Conservation (phyloP, 2,888 invertebrate species). For the Seira sanloemensis region DNA sequence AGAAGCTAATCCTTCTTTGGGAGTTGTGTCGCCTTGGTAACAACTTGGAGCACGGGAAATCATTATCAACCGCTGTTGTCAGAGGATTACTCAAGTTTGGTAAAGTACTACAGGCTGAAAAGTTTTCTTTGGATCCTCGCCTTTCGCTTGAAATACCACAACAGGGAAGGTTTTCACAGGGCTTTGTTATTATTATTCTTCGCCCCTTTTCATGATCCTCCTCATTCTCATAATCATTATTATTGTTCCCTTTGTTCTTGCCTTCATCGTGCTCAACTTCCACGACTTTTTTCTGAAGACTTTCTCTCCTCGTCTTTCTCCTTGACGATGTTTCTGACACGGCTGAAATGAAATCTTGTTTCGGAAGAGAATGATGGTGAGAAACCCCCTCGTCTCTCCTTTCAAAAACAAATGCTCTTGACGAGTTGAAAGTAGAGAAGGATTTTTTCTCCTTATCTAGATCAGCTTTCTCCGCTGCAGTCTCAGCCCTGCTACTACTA, state of each 20-base stretch:
- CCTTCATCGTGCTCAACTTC: background rate
- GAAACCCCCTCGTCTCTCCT: background rate
- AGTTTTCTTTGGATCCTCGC: background rate
- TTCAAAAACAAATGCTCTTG: constrained; percentile 8
- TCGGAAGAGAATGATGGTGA: constrained; percentile 7
- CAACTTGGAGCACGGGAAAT: background rate
- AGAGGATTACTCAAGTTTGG: background rate
- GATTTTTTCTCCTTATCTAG: background rate
- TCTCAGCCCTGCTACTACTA: background rate
- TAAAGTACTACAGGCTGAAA: background rate
- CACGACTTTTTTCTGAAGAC: background rate
- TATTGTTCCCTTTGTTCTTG: background rate
- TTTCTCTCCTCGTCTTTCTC: background rate
- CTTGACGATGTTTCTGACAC: constrained; percentile 12
- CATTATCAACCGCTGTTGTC: background rate
- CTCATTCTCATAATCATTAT: constrained; percentile 4
- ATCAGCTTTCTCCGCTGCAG: background rate
- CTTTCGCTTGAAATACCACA: background rate
- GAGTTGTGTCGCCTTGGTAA: background rate
- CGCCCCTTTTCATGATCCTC: constrained; percentile 8
- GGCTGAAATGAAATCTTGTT: constrained; percentile 11
- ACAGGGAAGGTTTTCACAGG: background rate
- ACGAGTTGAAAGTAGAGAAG: background rate
- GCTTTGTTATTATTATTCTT: background rate
- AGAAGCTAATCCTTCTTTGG: constrained; percentile 2